Base-by-base conservation (phyloP, 2,888 invertebrate genomes). In the Hirtodrosophila confusa region DNA sequence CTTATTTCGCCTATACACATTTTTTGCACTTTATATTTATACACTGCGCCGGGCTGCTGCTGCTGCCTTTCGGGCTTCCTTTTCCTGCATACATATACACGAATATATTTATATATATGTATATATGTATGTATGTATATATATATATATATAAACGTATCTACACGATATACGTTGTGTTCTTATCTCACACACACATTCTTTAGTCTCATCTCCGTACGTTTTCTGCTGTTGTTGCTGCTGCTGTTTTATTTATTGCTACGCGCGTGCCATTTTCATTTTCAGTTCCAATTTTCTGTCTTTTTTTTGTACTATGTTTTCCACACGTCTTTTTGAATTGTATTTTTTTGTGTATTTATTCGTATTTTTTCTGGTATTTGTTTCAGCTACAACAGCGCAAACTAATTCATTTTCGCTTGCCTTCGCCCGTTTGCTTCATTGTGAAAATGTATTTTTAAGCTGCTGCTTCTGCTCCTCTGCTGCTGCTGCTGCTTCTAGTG, bases 401-500 rank as follows among this genome's bases (percentile, higher is more conserved):
- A 54, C 60, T 70, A 70, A 74, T 71, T 67, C 60, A 75, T 75
- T 67, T 63, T 68, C 62, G 60, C 82, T 80, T 80, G 85, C 85
- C 80, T 80, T 82, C 82, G 77, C 78, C 78, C 77, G 73, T 69
- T 86, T 83, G 76, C 70, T 83, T 84, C 82, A 83, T 83, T 84
- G 82, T 86, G 85, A 84, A 84, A 84, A 84, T 84, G 86, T 84
- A 84, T 86, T 84, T 84, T 84, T 86, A 86, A 86, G 83, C 86
- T 78, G 80, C 68, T 74, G 78, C 75, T 76, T 36, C 68, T 80
- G 57, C 74, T 80, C 35, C 58, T 58, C 39, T 54, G 54, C 71
- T 55, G 50, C 72, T 65, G 60, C 47, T 75, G 51, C 49, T 67
- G 49, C 53, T 64, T 24, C 43, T 55, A 47, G 48, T 54, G 49